phyloP scores from a whole-genome alignment of 2,888 invertebrate species.

The Meta bourneti region DNA sequence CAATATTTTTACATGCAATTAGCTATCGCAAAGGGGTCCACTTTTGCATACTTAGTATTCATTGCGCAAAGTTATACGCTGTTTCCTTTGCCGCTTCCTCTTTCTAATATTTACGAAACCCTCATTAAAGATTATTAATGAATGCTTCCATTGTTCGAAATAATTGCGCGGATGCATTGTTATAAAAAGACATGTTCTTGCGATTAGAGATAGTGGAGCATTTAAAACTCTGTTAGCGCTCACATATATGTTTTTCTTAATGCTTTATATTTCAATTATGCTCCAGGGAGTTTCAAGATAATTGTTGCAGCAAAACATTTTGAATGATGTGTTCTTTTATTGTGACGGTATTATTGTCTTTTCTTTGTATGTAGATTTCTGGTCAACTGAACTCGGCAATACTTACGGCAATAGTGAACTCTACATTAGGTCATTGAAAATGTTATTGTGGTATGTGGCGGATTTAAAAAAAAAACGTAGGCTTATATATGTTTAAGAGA shows the following conservation, averaged over 20 bases:
- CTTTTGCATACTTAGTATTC: too few relatives aligned
- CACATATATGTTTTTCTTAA: background rate
- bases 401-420: too few relatives aligned
- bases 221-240: background rate
- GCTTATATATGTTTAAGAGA: too few relatives aligned
- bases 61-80: background rate
- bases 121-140: slow-evolving; percentile 31
- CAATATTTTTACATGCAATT: too few relatives aligned
- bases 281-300: background rate
- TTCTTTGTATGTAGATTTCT: too few relatives aligned
- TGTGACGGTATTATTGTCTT: background rate
- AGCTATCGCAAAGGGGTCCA: too few relatives aligned
- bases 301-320: background rate
- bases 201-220: slow-evolving; percentile 6
- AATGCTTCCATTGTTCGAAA: slow-evolving; percentile 30
- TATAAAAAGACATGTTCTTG: background rate
- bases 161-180: slow-evolving; percentile 38
- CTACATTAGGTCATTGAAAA: too few relatives aligned
- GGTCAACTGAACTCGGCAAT: too few relatives aligned
- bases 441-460: too few relatives aligned
- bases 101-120: background rate
- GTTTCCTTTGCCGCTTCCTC: background rate
- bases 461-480: too few relatives aligned
- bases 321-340: background rate
- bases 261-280: background rate